Evolutionary conservation across 2,888 invertebrate species (phyloP), one percentile per base, ranked within the genome.

Genomic region (Patella ulyssiponensis): DNA sequence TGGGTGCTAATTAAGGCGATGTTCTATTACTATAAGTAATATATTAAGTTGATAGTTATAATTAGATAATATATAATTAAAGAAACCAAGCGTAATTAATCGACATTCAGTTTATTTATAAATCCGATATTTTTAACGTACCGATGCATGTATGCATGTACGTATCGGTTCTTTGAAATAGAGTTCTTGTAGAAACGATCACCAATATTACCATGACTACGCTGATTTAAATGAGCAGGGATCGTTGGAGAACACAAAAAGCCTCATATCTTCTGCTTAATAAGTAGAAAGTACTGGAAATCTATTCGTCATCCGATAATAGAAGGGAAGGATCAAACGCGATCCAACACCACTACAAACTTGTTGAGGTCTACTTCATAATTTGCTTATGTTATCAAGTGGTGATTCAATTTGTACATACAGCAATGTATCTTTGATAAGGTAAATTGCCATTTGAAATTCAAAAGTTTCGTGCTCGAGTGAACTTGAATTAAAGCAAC

Each of bases 331-430:
- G 33, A 58, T 58, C 64, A 73, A 54, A 76, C 56, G 64, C 56
- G 72, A 71, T 69, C 52, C 33, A 23, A 64, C 14, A 33, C 44
- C 54, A 51, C 72, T 71, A 71, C 64, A 71, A 44, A 23, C 44
- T 58, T 51, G 71, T 71, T 71, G 71, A 71, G 56, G 44, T 58
- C 71, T 51, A 44, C 70, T 75, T 70, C 54, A 75, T 70, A 75
- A 75, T 75, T 75, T 75, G 75, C 75, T 75, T 69, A 70, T 75
- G 69, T 75, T 75, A 69, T 75, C 54, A 75, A 75, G 75, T 69
- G 75, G 33, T 69, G 70, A 52, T 70, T 75, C 72, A 76, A 72
- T 70, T 76, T 58, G 72, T 76, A 70, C 56, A 56, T 58, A 56
- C 17, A 51, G 76, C 58, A 76, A 56, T 58, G 76, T 71, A 54